These are phyloP conservation scores for Epinotia brunnichana DNA, from an alignment of 2,888 invertebrate genomes.

Conservation along the genomic window DNA sequence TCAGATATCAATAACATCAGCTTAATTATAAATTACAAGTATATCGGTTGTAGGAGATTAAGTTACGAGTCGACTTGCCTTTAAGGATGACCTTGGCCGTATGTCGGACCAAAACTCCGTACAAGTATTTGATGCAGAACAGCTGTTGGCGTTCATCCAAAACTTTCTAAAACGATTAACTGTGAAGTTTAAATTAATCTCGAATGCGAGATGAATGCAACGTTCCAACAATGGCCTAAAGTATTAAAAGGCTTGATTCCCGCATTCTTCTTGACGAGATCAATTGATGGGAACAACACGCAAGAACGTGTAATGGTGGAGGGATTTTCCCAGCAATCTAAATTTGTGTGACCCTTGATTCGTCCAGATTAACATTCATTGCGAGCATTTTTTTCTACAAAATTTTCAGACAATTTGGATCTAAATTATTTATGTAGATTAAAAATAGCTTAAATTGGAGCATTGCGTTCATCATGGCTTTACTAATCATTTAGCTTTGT, in stretches of 20 bases:
- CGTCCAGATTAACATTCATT: not conserved
- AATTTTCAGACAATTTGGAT: not conserved
- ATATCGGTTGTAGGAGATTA: constrained; percentile 21
- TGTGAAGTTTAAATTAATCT: constrained; percentile 72
- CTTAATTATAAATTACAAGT: constrained; percentile 24
- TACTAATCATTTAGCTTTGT: not conserved
- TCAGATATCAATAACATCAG: constrained; percentile 18
- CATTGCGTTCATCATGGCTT: too few relatives aligned
- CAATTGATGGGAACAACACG: constrained; percentile 24
- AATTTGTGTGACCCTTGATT: not conserved
- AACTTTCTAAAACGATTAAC: constrained; percentile 73
- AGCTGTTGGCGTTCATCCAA: constrained; percentile 72
- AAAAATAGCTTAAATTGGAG: not conserved
- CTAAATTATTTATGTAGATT: not conserved
- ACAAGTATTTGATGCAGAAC: constrained; percentile 62
- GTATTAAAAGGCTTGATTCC: constrained; percentile 53
- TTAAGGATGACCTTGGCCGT: constrained; percentile 68
- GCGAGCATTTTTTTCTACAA: not conserved
- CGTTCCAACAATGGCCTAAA: constrained; percentile 38
- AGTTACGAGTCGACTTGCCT: constrained; percentile 24
- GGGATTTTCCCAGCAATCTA: constrained; percentile 11
- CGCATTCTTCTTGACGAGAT: constrained; percentile 48
- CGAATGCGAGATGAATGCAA: constrained; percentile 47
- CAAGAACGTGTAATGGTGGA: not conserved
- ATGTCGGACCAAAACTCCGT: constrained; percentile 64